Percentiles rank a stretch among this genome's conserved stretches.
Conservation (phyloP, 2,113 vertebrate genomes). For the Galbula dea region DNA sequence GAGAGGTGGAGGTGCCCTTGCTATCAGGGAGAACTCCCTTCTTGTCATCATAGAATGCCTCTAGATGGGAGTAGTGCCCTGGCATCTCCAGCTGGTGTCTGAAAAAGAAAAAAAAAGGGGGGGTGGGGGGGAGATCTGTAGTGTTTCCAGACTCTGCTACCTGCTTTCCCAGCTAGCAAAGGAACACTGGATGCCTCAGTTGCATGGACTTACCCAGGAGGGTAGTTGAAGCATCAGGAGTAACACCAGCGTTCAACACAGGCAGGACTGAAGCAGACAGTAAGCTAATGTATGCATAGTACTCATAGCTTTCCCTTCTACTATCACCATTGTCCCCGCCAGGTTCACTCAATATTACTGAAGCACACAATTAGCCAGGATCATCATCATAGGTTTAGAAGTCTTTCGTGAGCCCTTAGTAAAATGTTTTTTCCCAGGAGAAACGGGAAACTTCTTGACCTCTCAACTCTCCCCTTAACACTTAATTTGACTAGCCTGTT, state of each 20-base stretch:
- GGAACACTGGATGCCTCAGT: not conserved
- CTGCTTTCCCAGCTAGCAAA: not conserved
- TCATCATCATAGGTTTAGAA: not conserved
- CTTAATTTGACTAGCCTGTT: not conserved
- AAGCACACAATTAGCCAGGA: not conserved
- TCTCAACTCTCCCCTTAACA: not conserved
- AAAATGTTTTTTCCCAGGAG: not conserved
- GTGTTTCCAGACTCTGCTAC: not conserved
- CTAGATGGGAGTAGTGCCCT: constrained; percentile 93
- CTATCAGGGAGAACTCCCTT: constrained; percentile 87
- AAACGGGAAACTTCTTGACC: not conserved
- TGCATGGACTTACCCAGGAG: not conserved
- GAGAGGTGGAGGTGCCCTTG: constrained; percentile 78
- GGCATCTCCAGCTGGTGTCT: constrained; percentile 95
- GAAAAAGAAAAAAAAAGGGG: constrained; percentile 7
- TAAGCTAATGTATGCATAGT: rapidly evolving
- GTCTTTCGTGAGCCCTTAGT: not conserved
- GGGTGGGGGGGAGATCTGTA: too few relatives aligned
- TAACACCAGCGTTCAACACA: not conserved
- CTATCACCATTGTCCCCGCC: not conserved
- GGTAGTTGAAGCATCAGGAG: not conserved
- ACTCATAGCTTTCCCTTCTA: not conserved
- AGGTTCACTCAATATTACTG: not conserved
- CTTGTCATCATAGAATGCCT: constrained; percentile 98
- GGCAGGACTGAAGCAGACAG: not conserved